Percentiles rank a stretch among this genome's conserved stretches.
These are phyloP conservation scores for Digitonthophagus gazella DNA, from an alignment of 2,888 invertebrate genomes.

Conservation along the genomic window DNA sequence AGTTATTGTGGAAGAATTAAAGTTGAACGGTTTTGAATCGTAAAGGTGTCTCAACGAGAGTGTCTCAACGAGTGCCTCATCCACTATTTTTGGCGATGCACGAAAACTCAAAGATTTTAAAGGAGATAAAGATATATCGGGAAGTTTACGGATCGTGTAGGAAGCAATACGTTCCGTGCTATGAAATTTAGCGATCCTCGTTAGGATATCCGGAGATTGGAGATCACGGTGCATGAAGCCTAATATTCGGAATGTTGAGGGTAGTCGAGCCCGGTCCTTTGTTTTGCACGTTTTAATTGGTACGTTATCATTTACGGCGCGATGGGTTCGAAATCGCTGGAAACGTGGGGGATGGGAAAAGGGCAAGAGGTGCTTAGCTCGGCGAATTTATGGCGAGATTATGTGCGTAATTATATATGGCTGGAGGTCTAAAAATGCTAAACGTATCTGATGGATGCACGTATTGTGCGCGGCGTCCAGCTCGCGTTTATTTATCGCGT, in stretches of 20 bases:
- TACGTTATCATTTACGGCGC: neutral
- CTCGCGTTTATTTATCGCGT: conserved; percentile 3
- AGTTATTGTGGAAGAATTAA: too few species aligned
- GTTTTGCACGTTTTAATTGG: neutral
- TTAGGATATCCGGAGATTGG: neutral
- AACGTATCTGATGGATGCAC: neutral
- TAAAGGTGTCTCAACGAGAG: too few species aligned
- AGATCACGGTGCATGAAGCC: neutral
- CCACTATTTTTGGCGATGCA: too few species aligned
- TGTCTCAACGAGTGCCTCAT: too few species aligned
- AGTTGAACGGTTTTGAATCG: too few species aligned
- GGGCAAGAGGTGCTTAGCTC: neutral
- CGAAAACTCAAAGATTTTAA: too few species aligned
- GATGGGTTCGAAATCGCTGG: neutral
- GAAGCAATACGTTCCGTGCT: neutral
- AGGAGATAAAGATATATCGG: neutral
- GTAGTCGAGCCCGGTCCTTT: neutral
- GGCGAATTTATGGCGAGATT: conserved; percentile 3
- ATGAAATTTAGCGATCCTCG: neutral
- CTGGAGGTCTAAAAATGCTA: neutral
- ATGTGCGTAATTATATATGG: conserved; percentile 4
- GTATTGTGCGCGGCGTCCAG: conserved; percentile 8
- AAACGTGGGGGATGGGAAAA: conserved; percentile 1
- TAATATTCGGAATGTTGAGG: neutral
- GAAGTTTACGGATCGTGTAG: too few species aligned